phyloP scores from a whole-genome alignment of 2,888 invertebrate species.

The Tiphia femorata region DNA sequence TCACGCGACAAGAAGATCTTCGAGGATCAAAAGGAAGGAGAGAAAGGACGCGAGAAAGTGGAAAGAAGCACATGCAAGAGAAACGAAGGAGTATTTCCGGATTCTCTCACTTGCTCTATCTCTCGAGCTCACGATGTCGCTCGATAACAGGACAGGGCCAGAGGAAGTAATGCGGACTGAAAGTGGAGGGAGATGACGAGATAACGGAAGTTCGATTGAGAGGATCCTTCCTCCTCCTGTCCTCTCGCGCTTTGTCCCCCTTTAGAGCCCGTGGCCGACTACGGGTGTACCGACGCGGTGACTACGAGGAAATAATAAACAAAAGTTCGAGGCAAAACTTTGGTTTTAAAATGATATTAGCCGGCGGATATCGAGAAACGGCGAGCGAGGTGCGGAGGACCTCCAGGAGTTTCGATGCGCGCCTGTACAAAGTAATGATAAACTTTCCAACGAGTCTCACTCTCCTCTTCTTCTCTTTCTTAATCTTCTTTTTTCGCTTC shows the following conservation, averaged over 20 bases:
- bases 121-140: slow-evolving; percentile 24
- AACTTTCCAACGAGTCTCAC: slow-evolving; percentile 59
- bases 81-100: not conserved
- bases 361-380: slow-evolving; percentile 29
- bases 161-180: slow-evolving; percentile 12
- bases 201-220: slow-evolving; percentile 47
- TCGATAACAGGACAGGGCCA: slow-evolving; percentile 19
- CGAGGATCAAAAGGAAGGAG: not conserved
- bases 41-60: not conserved
- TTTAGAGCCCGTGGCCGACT: slow-evolving; percentile 2
- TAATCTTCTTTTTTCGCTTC: not conserved
- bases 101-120: slow-evolving; percentile 21
- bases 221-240: not conserved
- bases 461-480: slow-evolving; percentile 14
- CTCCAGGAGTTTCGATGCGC: slow-evolving; percentile 46
- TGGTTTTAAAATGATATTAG: slow-evolving; percentile 66
- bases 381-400: slow-evolving; percentile 15
- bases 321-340: slow-evolving; percentile 62
- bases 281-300: slow-evolving; percentile 4
- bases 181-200: no score
- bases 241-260: slow-evolving; percentile 13
- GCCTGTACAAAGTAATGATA: slow-evolving; percentile 62
- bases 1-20: not conserved
- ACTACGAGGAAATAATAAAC: slow-evolving; percentile 60
- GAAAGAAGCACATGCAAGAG: not conserved